Percentiles rank a stretch among this genome's conserved stretches.
phyloP scores from a whole-genome alignment of 2,888 invertebrate genomes.

The Acrobasis consociella region DNA sequence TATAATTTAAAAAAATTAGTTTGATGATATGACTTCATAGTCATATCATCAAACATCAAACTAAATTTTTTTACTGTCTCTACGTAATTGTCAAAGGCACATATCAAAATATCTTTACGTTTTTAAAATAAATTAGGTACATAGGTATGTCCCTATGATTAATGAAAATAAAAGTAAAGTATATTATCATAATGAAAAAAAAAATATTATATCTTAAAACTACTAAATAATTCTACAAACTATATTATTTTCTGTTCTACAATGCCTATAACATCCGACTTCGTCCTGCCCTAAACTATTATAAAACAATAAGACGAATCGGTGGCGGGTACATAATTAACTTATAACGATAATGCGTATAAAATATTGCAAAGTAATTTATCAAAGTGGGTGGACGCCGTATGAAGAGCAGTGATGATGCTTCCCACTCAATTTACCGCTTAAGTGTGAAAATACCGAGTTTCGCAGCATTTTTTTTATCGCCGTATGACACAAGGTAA shows the following conservation, averaged over 20 bases:
- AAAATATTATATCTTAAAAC: no score
- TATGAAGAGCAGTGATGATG: slow-evolving; percentile 21
- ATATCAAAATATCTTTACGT: no score
- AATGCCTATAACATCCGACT: not conserved
- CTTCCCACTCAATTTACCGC: slow-evolving; percentile 44
- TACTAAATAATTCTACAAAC: no score
- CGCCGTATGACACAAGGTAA: slow-evolving; percentile 62
- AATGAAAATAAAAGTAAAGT: no score
- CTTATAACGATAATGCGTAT: not conserved
- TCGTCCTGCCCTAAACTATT: not conserved
- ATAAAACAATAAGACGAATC: not conserved
- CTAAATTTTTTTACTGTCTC: no score
- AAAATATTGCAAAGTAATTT: slow-evolving; percentile 1
- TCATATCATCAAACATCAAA: no score
- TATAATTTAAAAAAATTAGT: no score
- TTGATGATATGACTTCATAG: no score
- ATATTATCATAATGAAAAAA: no score
- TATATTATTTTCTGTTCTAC: not conserved
- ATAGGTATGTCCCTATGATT: no score
- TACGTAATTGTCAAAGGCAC: no score
- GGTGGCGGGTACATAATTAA: not conserved
- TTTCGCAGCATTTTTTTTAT: slow-evolving; percentile 50
- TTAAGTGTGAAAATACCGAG: slow-evolving; percentile 47
- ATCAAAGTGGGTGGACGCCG: slow-evolving; percentile 11
- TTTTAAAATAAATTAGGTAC: no score